phyloP scores from a whole-genome alignment of 2,888 invertebrate species.

The Trachelus iudaicus region DNA sequence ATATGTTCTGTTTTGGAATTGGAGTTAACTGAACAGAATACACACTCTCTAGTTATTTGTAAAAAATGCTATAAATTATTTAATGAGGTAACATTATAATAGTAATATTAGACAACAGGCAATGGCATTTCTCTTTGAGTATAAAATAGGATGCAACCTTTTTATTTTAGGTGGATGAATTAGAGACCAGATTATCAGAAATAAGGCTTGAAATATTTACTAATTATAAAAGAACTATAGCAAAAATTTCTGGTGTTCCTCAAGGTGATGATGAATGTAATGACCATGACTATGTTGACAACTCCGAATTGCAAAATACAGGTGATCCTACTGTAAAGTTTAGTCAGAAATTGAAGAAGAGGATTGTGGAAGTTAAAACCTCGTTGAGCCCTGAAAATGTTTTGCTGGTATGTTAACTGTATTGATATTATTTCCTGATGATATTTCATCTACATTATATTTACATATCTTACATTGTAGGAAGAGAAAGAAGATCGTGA shows the following conservation, averaged over 20 bases:
- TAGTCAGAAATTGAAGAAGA: slow-evolving; percentile 27
- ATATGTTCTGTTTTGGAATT: slow-evolving; percentile 67
- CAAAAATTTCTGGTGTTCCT: slow-evolving; percentile 40
- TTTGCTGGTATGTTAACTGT: neutral
- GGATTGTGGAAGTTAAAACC: neutral
- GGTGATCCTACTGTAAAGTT: slow-evolving; percentile 20
- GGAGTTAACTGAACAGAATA: slow-evolving; percentile 67
- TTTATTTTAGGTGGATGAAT: slow-evolving; percentile 67
- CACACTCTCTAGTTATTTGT: slow-evolving; percentile 72
- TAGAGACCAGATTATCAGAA: slow-evolving; percentile 68
- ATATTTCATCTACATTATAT: slow-evolving; percentile 1
- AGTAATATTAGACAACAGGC: neutral
- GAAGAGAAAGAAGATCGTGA: no score
- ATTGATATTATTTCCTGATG: neutral
- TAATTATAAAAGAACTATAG: slow-evolving; percentile 67
- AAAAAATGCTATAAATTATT: slow-evolving; percentile 76
- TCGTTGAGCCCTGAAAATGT: neutral
- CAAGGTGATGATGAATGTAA: slow-evolving; percentile 53
- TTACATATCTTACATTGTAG: no score
- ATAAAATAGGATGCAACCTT: neutral
- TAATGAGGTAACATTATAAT: slow-evolving; percentile 65
- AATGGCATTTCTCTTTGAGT: neutral
- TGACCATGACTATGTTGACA: slow-evolving; percentile 61
- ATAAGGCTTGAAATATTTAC: slow-evolving; percentile 68
- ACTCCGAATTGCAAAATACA: slow-evolving; percentile 37